Evolutionary conservation across 2,797 vertebrate genomes (phyloP), one percentile per base, ranked within the genome.

Genomic region (Dendrocincla tyrannina): DNA sequence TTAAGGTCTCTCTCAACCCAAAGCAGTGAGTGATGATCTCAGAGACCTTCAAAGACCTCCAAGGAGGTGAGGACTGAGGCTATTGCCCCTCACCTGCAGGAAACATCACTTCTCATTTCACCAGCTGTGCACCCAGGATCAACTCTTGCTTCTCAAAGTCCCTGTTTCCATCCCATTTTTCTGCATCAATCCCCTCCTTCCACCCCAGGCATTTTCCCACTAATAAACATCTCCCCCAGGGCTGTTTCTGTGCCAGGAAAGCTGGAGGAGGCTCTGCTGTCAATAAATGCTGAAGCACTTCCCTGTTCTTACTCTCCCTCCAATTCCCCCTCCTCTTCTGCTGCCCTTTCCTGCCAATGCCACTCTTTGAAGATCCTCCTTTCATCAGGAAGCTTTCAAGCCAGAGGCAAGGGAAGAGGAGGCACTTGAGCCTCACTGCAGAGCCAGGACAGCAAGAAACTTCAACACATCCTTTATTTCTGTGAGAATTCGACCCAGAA

Each of bases 341-440:
- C 82, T 79, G 89, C 87, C 78, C 89, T 76, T 73, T 66, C 35
- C 78, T 73, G 72, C 72, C 95, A 59, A 2, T 10, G 56, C 72
- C 56, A 25, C 3, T 23, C 46, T 77, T 39, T 79, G 66, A 92
- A 78, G 77, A 22, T 17, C 30, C 17, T 87, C 41, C 84, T 92
- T 95, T 95, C 59, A 89, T 82, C 37, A 59, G 56, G 92, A 50
- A 80, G 78, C 56, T 68, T 58, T 80, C 52, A 13, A 74, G 90
- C 85, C 6, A 0, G 68, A 85, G 78, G 89, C 76, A 77, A 84
- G 41, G 68, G 42, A 79, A 85, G 68, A 83, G 59, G 47, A 85
- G 84, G 10, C 56, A 66, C 55, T 32, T 9, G 10, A 82, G 55
- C 35, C 50, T 25, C 25, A 14, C 24, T 32, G 66, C 23, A 4